Conservation (phyloP, 2,888 invertebrate genomes). For the Parochlus steinenii region DNA sequence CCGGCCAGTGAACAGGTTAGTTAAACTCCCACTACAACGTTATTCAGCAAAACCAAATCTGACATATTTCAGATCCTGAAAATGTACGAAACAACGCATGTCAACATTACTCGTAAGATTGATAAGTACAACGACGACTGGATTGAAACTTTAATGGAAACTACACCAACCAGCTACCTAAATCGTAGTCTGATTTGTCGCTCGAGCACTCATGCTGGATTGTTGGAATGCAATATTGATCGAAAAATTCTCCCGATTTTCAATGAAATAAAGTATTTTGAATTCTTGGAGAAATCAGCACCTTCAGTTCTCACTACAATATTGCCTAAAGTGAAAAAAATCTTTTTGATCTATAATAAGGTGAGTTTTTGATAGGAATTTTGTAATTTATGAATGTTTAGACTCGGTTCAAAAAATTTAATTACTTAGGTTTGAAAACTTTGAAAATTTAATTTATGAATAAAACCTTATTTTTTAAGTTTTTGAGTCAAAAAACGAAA, state of each 20-base stretch:
- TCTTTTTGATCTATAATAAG: neutral
- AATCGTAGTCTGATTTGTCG: slow-evolving; percentile 58
- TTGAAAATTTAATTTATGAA: too few relatives aligned
- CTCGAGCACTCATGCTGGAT: slow-evolving; percentile 42
- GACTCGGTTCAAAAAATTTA: too few relatives aligned
- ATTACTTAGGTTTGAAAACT: too few relatives aligned
- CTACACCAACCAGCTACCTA: slow-evolving; percentile 39
- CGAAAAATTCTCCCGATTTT: slow-evolving; percentile 45
- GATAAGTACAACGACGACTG: slow-evolving; percentile 37
- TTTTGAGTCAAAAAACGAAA: too few relatives aligned
- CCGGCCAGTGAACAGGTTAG: neutral
- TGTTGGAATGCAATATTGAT: slow-evolving; percentile 68
- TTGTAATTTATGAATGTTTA: too few relatives aligned
- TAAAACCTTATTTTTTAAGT: too few relatives aligned
- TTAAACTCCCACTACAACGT: too few relatives aligned
- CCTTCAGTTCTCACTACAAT: neutral
- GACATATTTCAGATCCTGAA: neutral
- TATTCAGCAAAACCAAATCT: too few relatives aligned
- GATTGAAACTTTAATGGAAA: slow-evolving; percentile 37
- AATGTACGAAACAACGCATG: slow-evolving; percentile 17
- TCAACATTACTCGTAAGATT: slow-evolving; percentile 28
- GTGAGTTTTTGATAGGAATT: too few relatives aligned
- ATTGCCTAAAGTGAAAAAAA: neutral
- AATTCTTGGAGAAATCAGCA: slow-evolving; percentile 43
- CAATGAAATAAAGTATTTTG: slow-evolving; percentile 58